Conservation (phyloP, 2,888 invertebrate species). For the Acanthacorydalis orientalis region DNA sequence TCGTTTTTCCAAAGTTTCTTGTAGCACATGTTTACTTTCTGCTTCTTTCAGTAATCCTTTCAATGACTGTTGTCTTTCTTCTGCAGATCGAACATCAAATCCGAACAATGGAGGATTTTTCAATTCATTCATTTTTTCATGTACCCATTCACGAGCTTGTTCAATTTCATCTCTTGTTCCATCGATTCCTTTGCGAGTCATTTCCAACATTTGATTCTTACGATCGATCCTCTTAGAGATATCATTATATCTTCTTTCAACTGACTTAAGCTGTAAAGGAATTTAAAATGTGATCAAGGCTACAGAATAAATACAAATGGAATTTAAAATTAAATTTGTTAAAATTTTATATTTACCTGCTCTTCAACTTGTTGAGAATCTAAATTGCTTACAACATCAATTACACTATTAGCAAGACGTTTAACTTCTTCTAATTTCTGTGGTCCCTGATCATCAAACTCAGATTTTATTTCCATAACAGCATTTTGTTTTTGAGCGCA, state of each 20-base stretch:
- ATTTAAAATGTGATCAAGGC: conserved; percentile 2
- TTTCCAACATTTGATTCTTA: conserved; percentile 67
- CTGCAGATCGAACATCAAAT: conserved; percentile 59
- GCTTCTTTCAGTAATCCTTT: conserved; percentile 67
- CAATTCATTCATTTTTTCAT: conserved; percentile 50
- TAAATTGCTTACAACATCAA: conserved; percentile 67
- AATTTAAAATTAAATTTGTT: not conserved
- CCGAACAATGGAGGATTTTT: conserved; percentile 52
- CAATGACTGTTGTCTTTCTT: conserved; percentile 51
- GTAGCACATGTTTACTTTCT: conserved; percentile 65
- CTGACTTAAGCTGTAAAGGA: conserved; percentile 46
- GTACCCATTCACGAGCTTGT: conserved; percentile 64
- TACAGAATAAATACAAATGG: not conserved
- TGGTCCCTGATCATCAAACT: conserved; percentile 58
- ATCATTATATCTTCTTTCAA: conserved; percentile 72
- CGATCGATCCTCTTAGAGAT: conserved; percentile 69
- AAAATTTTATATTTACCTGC: conserved; percentile 33
- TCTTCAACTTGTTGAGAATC: conserved; percentile 86
- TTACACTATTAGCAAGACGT: conserved; percentile 49
- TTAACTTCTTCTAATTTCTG: conserved; percentile 55
- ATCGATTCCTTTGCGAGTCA: conserved; percentile 68
- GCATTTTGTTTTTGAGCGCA: conserved; percentile 64
- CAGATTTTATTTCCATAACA: conserved; percentile 51
- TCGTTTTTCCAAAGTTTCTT: conserved; percentile 69
- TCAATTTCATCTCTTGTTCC: conserved; percentile 65